phyloP scores from a whole-genome alignment of 2,888 invertebrate species.

The Trichogramma dendrolimi region DNA sequence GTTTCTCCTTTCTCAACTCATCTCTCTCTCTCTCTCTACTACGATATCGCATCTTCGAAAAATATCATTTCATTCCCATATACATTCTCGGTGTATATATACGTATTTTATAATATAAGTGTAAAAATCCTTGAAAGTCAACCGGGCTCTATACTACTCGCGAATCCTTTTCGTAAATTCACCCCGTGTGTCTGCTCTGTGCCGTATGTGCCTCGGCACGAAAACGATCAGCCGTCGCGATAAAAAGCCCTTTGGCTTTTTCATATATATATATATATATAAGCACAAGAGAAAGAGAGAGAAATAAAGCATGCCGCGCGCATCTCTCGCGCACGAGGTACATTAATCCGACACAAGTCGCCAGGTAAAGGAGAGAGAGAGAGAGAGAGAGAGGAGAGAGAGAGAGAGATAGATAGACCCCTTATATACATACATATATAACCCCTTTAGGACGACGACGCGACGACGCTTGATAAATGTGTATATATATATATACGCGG shows the following conservation, averaged over 20 bases:
- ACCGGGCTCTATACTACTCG: neutral
- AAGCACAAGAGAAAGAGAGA: neutral
- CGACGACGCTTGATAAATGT: conserved; percentile 16
- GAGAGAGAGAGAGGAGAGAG: neutral
- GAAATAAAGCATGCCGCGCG: conserved; percentile 17
- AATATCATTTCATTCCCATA: too few relatives aligned
- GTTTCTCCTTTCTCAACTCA: too few relatives aligned
- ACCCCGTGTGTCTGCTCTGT: neutral
- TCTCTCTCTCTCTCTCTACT: too few relatives aligned
- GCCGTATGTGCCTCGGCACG: neutral
- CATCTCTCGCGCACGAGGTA: conserved; percentile 3
- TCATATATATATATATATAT: neutral
- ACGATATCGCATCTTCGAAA: too few relatives aligned
- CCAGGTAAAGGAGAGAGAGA: neutral
- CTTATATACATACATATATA: too few relatives aligned
- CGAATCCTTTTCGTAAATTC: conserved; percentile 10
- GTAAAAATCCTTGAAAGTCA: neutral
- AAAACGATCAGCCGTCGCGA: conserved; percentile 10
- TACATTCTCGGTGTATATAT: too few relatives aligned
- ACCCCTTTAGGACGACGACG: neutral
- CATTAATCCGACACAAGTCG: conserved; percentile 26
- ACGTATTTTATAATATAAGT: too few relatives aligned
- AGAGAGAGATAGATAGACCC: neutral
- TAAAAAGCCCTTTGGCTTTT: conserved; percentile 11
- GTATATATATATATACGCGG: too few relatives aligned